A percentile compares a stretch with the other conserved stretches of the same genome.
These are phyloP conservation scores for Chitala chitala DNA, from an alignment of 2,113 vertebrate genomes.

Conservation along the genomic window DNA sequence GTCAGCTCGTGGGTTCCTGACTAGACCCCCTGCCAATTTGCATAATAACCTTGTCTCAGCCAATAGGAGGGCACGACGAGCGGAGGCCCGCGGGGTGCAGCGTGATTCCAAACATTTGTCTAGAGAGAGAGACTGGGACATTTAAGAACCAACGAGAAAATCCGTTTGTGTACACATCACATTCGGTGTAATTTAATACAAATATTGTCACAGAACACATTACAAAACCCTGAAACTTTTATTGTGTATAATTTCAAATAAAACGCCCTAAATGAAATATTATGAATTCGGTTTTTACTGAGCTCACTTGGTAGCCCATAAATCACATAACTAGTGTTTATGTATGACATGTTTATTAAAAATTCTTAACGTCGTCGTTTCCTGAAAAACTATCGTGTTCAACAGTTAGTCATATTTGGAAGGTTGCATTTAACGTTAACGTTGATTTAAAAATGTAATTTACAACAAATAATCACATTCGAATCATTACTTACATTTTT, in stretches of 20 bases:
- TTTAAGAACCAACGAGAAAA: slow-evolving; percentile 35
- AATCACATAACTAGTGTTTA: too few relatives aligned
- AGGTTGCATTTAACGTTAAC: too few relatives aligned
- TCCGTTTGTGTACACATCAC: slow-evolving; percentile 17
- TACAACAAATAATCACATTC: too few relatives aligned
- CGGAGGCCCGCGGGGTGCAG: slow-evolving; percentile 49
- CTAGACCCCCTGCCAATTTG: slow-evolving; percentile 47
- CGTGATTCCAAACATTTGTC: slow-evolving; percentile 57
- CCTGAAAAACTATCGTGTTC: too few relatives aligned
- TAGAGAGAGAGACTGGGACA: slow-evolving; percentile 43
- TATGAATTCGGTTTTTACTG: too few relatives aligned
- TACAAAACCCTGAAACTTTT: neutral
- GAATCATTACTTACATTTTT: too few relatives aligned
- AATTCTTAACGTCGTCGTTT: too few relatives aligned
- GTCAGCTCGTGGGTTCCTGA: slow-evolving; percentile 32
- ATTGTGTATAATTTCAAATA: slow-evolving; percentile 6
- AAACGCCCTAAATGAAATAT: neutral
- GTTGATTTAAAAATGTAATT: too few relatives aligned
- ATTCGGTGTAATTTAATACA: neutral
- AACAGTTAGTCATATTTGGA: too few relatives aligned
- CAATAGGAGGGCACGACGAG: slow-evolving; percentile 45
- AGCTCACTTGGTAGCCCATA: too few relatives aligned
- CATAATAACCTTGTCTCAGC: slow-evolving; percentile 47
- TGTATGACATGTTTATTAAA: too few relatives aligned
- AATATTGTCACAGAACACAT: neutral